Base-by-base conservation (phyloP, 1,140 invertebrate genomes). In the Drosophila equinoxialis region DNA sequence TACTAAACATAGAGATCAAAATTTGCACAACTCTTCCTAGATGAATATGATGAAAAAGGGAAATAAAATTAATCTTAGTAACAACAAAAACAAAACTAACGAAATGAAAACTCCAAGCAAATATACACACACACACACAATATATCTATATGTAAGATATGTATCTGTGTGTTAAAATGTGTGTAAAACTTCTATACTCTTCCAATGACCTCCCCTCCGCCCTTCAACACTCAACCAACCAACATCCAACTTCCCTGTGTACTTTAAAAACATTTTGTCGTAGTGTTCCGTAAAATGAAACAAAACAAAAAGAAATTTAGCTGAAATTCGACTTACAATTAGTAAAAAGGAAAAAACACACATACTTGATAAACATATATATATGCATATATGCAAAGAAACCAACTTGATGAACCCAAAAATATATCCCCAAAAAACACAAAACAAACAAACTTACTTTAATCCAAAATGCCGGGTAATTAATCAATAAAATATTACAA, bases 381-480 rank as follows among this genome's bases (percentile, higher is more conserved):
- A 63, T 66, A 60, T 65, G 26, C 37, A 59, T 65, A 39, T 66
- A 68, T 60, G 11, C 41, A 54, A 55, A 74, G 51, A 65, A 74
- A 81, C 73, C 79, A 80, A 78, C 71, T 74, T 77, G 65, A 75
- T 70, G 54, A 60, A 73, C 66, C 45, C 45, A 51, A 51, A 51
- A 23, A 51, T 51, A 51, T 51, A 83, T 77, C 61, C 67, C 61
- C 39, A 51, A 42, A 30, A 60, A 61, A 59, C 51, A 74, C 57
- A 45, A 66, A 81, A 23, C 65, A 68, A 64, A 30, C 30, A 61
- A 23, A 60, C 68, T 76, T 79, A 79, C 76, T 79, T 79, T 76
- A 79, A 71, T 71, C 80, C 84, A 89, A 87, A 89, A 89, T 74
- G 84, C 84, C 84, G 84, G 84, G 84, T 87, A 87, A 84, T 80